Evolutionary conservation across 1,140 invertebrate species (phyloP).

Genomic region (Contarinia nasturtii): DNA sequence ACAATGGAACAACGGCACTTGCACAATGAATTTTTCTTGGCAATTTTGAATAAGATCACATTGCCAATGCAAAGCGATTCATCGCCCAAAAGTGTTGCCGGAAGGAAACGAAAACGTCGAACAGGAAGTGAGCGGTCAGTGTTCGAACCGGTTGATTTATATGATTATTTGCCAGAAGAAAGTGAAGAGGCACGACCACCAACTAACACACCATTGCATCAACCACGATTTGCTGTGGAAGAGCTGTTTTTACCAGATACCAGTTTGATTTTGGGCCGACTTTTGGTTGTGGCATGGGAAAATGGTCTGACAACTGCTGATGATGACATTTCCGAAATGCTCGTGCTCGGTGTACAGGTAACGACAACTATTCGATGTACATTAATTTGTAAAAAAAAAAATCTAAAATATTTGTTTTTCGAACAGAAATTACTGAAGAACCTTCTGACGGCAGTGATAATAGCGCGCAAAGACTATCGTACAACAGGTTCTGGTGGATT

Average conservation of each 20-base stretch:
- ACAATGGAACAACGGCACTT: conserved; percentile 48
- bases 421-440: conserved; percentile 48
- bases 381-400: background rate
- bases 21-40: conserved; percentile 67
- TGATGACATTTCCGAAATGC: conserved; percentile 50
- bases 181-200: conserved; percentile 16
- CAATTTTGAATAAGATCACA: conserved; percentile 59
- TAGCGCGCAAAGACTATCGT: conserved; percentile 50
- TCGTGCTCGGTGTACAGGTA: conserved; percentile 51
- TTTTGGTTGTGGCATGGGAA: conserved; percentile 57
- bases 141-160: conserved; percentile 36
- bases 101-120: conserved; percentile 33
- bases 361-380: background rate
- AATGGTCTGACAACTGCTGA: conserved; percentile 58
- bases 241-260: conserved; percentile 54
- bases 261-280: conserved; percentile 52
- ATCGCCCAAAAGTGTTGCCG: conserved; percentile 23
- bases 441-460: conserved; percentile 49
- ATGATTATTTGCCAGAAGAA: conserved; percentile 29
- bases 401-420: no score
- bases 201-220: conserved; percentile 13
- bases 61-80: conserved; percentile 30
- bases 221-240: conserved; percentile 33
- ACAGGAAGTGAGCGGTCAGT: conserved; percentile 40
- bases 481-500: conserved; percentile 40